Percentiles rank a stretch among this genome's conserved stretches.
Conservation (phyloP, 1,140 invertebrate species). For the Rhopalosiphum padi region DNA sequence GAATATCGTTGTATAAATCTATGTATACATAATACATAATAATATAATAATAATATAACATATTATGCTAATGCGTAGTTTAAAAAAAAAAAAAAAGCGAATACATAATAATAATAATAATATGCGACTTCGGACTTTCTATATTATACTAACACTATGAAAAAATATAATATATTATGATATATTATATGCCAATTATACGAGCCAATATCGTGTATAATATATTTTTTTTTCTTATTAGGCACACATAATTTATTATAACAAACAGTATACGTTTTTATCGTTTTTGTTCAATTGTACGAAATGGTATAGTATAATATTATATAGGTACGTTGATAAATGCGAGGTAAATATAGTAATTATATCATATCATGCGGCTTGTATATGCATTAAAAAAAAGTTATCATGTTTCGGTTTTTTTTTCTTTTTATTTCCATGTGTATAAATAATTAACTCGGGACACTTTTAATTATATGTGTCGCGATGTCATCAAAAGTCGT, state of each 20-base stretch:
- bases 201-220: background rate
- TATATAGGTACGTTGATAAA: background rate
- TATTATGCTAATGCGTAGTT: background rate
- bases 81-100: background rate
- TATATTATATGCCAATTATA: background rate
- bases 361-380: background rate
- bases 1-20: constrained; percentile 15
- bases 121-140: background rate
- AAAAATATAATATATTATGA: background rate
- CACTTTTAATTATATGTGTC: background rate
- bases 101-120: background rate
- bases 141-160: background rate
- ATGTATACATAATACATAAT: background rate
- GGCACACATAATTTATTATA: background rate
- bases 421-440: background rate
- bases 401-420: background rate
- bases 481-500: background rate
- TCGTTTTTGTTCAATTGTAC: background rate
- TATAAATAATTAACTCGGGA: background rate
- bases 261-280: background rate
- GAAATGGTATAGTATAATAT: background rate
- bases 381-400: background rate
- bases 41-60: background rate
- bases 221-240: background rate
- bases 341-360: background rate